Conservation (phyloP, 2,797 vertebrate species). For the Phyllotis vaccarum region DNA sequence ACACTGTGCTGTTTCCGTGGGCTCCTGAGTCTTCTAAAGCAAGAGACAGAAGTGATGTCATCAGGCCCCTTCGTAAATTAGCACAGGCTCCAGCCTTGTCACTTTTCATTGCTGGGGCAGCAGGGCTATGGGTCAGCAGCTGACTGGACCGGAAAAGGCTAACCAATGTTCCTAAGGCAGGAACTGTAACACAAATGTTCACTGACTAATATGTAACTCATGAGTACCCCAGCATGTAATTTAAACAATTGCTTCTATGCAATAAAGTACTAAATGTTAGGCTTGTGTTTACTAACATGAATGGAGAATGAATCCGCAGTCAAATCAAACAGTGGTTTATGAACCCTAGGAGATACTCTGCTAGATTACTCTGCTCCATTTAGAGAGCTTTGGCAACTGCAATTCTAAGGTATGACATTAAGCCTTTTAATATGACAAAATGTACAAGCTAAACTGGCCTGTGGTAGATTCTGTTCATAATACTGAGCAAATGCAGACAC, state of each 20-base stretch:
- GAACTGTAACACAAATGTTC: slow-evolving; percentile 57
- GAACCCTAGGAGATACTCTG: slow-evolving; percentile 59
- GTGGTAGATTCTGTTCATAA: slow-evolving; percentile 41
- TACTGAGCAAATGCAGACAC: slow-evolving; percentile 37
- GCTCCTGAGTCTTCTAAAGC: neutral
- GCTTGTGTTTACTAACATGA: slow-evolving; percentile 73
- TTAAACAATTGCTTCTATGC: slow-evolving; percentile 66
- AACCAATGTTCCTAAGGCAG: neutral
- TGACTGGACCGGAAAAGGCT: slow-evolving; percentile 21
- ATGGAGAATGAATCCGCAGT: slow-evolving; percentile 70
- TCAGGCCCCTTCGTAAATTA: slow-evolving; percentile 31
- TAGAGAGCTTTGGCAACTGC: slow-evolving; percentile 2
- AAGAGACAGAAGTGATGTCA: neutral
- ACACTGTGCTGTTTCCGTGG: accelerated
- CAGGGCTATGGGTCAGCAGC: neutral
- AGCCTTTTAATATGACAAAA: slow-evolving; percentile 75
- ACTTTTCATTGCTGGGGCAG: neutral
- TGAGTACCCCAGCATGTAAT: slow-evolving; percentile 59
- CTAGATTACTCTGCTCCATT: slow-evolving; percentile 18
- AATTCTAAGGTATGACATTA: slow-evolving; percentile 72
- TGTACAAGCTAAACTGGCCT: slow-evolving; percentile 28
- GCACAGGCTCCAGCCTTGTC: neutral
- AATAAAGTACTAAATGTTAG: slow-evolving; percentile 73
- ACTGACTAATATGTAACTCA: slow-evolving; percentile 69
- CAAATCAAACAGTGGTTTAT: slow-evolving; percentile 60